Percentiles rank a stretch among this genome's conserved stretches.
Conservation (phyloP, 2,113 vertebrate genomes). For the Sinocyclocheilus anophthalmus region DNA sequence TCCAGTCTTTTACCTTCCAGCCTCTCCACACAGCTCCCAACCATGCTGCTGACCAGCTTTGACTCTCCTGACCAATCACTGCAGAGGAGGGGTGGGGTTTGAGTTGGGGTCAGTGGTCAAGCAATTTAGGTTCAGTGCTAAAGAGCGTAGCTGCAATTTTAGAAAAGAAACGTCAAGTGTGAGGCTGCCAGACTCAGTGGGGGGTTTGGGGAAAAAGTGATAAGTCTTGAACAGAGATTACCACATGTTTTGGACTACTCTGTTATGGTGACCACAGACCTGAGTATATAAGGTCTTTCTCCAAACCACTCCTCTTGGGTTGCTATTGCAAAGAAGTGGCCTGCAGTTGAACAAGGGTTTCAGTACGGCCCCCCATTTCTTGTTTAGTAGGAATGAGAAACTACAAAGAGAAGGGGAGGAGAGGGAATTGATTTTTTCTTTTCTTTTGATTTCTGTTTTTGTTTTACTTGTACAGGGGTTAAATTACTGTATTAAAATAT, state of each 20-base stretch:
- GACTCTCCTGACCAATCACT: conserved; percentile 35
- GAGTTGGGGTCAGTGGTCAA: conserved; percentile 30
- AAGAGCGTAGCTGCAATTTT: conserved; percentile 18
- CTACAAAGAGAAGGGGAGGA: conserved; percentile 63
- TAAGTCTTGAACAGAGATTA: conserved; percentile 58
- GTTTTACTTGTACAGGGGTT: conserved; percentile 99
- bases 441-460: conserved; percentile 62
- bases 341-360: conserved; percentile 58
- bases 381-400: conserved; percentile 56
- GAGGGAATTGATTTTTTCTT: conserved; percentile 54
- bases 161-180: conserved; percentile 10
- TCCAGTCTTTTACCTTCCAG: conserved; percentile 25
- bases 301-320: conserved; percentile 56
- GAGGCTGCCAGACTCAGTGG: neutral
- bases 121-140: conserved; percentile 45
- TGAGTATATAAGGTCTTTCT: conserved; percentile 42
- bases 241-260: conserved; percentile 61
- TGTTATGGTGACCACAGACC: conserved; percentile 62
- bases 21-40: conserved; percentile 30
- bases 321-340: conserved; percentile 41
- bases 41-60: conserved; percentile 52
- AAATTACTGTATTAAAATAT: conserved; percentile 98
- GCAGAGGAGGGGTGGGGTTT: conserved; percentile 24
- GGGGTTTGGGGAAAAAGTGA: neutral
- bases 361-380: conserved; percentile 59